Evolutionary conservation across 2,888 invertebrate species (phyloP).

Genomic region (Dastarcus helophoroides): DNA sequence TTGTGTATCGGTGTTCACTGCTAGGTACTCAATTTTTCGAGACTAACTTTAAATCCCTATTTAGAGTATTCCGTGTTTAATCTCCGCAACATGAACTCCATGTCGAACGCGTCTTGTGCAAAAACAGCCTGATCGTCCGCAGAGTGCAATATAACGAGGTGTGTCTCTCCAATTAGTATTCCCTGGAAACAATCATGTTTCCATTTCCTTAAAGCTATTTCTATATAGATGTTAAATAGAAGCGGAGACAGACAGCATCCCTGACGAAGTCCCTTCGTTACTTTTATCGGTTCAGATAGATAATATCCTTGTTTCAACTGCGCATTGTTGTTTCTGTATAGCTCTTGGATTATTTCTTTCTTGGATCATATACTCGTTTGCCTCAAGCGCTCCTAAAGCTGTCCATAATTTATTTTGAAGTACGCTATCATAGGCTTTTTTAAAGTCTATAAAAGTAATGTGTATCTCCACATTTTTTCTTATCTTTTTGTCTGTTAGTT

Average conservation of each 20-base stretch:
- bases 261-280: slow-evolving; percentile 5
- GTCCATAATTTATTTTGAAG: no score
- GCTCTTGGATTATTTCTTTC: slow-evolving; percentile 3
- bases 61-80: slow-evolving; percentile 7
- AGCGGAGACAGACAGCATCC: slow-evolving; percentile 4
- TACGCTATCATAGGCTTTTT: no score
- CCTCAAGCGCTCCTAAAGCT: no score
- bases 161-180: slow-evolving; percentile 1
- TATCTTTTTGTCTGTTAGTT: no score
- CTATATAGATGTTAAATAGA: slow-evolving; percentile 4
- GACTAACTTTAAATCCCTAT: slow-evolving; percentile 9
- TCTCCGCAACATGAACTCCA: slow-evolving; percentile 6
- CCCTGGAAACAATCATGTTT: slow-evolving; percentile 2
- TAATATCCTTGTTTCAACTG: slow-evolving; percentile 1
- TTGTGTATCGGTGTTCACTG: slow-evolving; percentile 3
- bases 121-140: slow-evolving; percentile 6
- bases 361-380: no score
- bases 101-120: slow-evolving; percentile 2
- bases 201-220: slow-evolving; percentile 4
- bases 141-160: slow-evolving; percentile 1
- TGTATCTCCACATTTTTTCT: no score
- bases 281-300: slow-evolving; percentile 3
- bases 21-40: slow-evolving; percentile 10
- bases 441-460: no score
- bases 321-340: slow-evolving; percentile 3